Evolutionary conservation across 2,113 vertebrate genomes (phyloP).

Genomic region (Cepphus grylle): DNA sequence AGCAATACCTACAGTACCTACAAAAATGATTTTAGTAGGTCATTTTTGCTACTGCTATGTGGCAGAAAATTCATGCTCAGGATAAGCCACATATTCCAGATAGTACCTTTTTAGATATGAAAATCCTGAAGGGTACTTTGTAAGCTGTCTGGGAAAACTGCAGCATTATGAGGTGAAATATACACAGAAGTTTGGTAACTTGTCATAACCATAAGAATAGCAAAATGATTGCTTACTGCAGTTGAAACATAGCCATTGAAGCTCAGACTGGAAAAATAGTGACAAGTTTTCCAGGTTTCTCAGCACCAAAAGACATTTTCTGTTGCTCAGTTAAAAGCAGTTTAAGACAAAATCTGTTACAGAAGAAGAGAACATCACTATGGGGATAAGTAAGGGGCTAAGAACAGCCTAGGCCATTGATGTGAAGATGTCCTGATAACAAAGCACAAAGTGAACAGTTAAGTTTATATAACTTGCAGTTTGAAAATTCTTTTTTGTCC

Average conservation of each 20-base stretch:
- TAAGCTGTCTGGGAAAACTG: neutral
- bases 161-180: neutral
- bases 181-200: neutral
- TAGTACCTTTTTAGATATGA: neutral
- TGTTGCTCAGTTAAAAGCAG: neutral
- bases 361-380: neutral
- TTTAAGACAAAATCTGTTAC: neutral
- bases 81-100: neutral
- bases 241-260: neutral
- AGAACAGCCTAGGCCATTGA: neutral
- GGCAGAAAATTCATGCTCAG: neutral
- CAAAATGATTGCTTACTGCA: neutral
- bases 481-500: neutral
- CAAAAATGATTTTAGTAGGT: neutral
- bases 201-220: neutral
- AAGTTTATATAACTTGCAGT: neutral
- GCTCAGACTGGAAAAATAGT: neutral
- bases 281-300: neutral
- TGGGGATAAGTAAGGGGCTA: neutral
- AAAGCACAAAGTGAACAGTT: neutral
- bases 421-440: neutral
- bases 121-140: neutral
- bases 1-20: neutral
- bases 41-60: neutral
- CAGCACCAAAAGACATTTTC: neutral